These are phyloP conservation scores for Cercopithecus diana DNA, from an alignment of 2,797 vertebrate genomes.

Conservation along the genomic window DNA sequence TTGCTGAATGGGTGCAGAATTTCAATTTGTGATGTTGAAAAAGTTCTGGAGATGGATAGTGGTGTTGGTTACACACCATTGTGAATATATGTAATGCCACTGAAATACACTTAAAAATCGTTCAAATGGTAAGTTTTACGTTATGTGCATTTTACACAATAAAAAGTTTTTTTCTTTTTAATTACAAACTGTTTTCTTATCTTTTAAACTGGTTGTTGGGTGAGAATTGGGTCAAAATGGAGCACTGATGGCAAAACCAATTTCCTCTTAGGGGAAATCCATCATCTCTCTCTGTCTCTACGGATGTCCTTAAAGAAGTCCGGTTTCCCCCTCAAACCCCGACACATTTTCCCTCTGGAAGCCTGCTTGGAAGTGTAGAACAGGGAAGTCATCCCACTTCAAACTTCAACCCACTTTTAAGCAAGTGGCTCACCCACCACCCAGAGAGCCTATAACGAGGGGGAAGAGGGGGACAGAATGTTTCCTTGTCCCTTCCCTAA, in stretches of 20 bases:
- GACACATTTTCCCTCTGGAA: neutral
- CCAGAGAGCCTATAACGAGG: neutral
- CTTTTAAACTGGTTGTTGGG: neutral
- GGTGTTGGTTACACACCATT: neutral
- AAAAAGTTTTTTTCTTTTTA: neutral
- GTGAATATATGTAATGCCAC: neutral
- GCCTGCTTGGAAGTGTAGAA: neutral
- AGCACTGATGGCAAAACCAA: neutral
- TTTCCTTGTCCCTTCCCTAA: neutral
- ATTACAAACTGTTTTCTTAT: neutral
- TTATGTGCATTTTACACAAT: neutral
- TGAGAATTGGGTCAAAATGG: neutral
- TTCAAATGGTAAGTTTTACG: neutral
- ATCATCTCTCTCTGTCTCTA: rapidly evolving
- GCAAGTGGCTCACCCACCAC: neutral
- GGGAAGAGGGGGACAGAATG: too few relatives aligned
- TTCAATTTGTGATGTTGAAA: neutral
- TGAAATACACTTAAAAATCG: neutral
- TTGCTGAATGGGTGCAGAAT: neutral
- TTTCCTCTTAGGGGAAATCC: neutral
- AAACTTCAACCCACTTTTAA: neutral
- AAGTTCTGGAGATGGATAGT: neutral
- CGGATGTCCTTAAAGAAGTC: neutral
- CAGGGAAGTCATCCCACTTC: neutral
- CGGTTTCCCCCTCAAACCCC: neutral